Evolutionary conservation across 2,888 invertebrate species (phyloP).

Genomic region (Aleiodes leptofemur): DNA sequence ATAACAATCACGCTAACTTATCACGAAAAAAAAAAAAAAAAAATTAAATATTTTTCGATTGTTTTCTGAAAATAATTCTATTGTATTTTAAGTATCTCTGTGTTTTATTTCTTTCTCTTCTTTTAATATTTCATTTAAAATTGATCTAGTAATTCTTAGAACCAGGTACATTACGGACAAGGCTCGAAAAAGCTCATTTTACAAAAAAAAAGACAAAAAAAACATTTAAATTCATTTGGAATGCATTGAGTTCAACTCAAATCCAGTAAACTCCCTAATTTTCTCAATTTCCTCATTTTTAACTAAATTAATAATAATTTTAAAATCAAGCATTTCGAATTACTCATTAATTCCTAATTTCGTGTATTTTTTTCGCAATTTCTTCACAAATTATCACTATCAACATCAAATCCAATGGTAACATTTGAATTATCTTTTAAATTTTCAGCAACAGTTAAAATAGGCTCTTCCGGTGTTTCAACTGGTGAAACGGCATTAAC

Average conservation of each 20-base stretch:
- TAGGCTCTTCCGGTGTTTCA: constrained; percentile 58
- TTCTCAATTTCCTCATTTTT: too few relatives aligned
- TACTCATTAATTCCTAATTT: neutral
- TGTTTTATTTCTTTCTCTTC: neutral
- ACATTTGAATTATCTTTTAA: constrained; percentile 64
- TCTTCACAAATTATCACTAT: constrained; percentile 58
- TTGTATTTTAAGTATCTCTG: constrained; percentile 8
- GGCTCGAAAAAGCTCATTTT: constrained; percentile 4
- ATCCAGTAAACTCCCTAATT: too few relatives aligned
- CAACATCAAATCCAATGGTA: constrained; percentile 67
- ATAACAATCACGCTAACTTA: constrained; percentile 1
- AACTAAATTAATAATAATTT: too few relatives aligned
- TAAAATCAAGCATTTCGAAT: neutral
- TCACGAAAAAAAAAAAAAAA: neutral
- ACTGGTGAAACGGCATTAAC: constrained; percentile 30
- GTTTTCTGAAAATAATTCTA: constrained; percentile 2
- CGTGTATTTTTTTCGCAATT: neutral
- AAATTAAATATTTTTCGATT: neutral
- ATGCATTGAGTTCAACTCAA: too few relatives aligned
- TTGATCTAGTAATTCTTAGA: neutral
- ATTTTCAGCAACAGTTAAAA: constrained; percentile 67
- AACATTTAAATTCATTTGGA: too few relatives aligned
- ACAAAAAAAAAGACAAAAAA: neutral
- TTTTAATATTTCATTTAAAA: neutral
- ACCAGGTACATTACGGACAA: constrained; percentile 18